Base-by-base conservation (phyloP, 2,888 invertebrate genomes). In the Trichopria drosophilae region DNA sequence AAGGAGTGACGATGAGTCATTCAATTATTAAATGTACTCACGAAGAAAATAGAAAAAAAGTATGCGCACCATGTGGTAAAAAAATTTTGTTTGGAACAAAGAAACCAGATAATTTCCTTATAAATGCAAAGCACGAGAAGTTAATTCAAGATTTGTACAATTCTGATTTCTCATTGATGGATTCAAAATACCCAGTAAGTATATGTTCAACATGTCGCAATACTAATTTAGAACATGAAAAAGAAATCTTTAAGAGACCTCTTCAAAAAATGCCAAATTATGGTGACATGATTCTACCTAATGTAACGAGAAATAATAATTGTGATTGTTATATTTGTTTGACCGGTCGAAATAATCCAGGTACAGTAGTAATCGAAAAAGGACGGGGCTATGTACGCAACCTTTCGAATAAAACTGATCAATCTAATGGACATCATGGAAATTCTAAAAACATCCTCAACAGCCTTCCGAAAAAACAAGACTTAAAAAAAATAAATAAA, bases 381-480 rank as follows among this genome's bases (percentile, higher is more conserved):
- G 5, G 32, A 32, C 32, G 32, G 2, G 32, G 32, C 32, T 2
- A 32, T 32, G 12, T 32, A n/a, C 32, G 32, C 32, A 32, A 32
- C 12, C 32, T 32, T 7, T 32, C 6, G 32, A 32, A 32, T 32
- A 15, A 32, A 32, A 32, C 18, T 12, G 12, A 28, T 28, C 6
- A 28, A 28, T 28, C 28, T 28, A 28, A 28, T 28, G 28, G 28
- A 4, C 28, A 12, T 32, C 4, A 32, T n/a, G 32, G 32, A 32
- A 32, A n/a, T 32, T 32, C 32, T 32, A n/a, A 32, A 4, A 32
- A 32, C 32, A 32, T 6, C 12, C 15, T 32, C 12, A 32, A n/a
- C 32, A 32, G 32, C 32, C 32, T 32, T 32, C 12, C 32, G 32
- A 32, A 32, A 32, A 32, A 32, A 6, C 32, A 32, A 32, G 12